These are phyloP conservation scores for Notocelia uddmanniana DNA, from an alignment of 2,888 invertebrate genomes.

Conservation along the genomic window DNA sequence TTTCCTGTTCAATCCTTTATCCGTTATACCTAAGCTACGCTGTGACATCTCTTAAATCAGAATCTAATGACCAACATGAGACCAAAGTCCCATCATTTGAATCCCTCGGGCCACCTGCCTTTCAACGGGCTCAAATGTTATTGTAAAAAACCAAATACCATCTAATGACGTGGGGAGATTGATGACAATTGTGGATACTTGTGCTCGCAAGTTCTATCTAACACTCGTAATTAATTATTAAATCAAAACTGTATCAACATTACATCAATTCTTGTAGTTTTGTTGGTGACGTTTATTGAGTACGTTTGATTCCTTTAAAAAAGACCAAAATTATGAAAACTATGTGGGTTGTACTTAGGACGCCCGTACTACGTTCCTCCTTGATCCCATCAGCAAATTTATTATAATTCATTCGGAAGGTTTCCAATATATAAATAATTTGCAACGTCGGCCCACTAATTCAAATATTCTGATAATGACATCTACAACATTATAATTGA, in stretches of 20 bases:
- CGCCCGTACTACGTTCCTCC: too few species aligned
- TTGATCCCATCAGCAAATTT: too few species aligned
- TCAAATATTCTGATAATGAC: background rate
- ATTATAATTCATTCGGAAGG: too few species aligned
- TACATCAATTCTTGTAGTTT: background rate
- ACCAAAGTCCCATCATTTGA: slow-evolving; percentile 51
- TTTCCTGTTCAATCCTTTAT: background rate
- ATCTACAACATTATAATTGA: background rate
- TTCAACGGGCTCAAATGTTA: slow-evolving; percentile 66
- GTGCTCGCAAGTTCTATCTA: slow-evolving; percentile 41
- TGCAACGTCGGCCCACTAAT: background rate
- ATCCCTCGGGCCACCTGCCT: slow-evolving; percentile 60
- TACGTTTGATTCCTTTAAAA: too few species aligned
- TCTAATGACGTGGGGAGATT: slow-evolving; percentile 63
- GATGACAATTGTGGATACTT: slow-evolving; percentile 58
- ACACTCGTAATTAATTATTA: too few species aligned
- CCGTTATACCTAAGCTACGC: background rate
- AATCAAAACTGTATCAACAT: too few species aligned
- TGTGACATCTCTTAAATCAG: slow-evolving; percentile 6
- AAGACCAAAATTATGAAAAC: too few species aligned
- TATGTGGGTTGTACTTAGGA: too few species aligned
- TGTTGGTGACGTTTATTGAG: background rate
- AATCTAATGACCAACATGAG: slow-evolving; percentile 38
- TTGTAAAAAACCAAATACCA: slow-evolving; percentile 62
- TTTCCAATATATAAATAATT: background rate